Evolutionary conservation across 2,888 invertebrate genomes (phyloP).

Genomic region (Maniola hyperantus): DNA sequence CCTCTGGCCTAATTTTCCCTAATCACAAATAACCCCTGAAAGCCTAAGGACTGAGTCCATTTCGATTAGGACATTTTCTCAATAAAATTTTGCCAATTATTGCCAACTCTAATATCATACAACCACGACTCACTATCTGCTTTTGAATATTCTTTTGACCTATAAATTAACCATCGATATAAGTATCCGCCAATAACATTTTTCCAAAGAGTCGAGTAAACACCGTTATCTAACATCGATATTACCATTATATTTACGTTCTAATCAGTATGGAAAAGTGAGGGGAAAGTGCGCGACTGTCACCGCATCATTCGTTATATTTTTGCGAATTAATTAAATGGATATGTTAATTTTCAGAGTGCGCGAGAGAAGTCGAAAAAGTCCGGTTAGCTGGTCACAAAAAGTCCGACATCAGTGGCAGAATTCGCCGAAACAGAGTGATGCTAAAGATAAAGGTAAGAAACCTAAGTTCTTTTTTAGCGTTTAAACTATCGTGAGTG

Average conservation of each 20-base stretch:
- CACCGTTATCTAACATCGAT: slow-evolving; percentile 63
- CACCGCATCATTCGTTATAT: not conserved
- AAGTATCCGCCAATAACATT: slow-evolving; percentile 50
- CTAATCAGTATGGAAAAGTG: slow-evolving; percentile 49
- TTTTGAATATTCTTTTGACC: slow-evolving; percentile 40
- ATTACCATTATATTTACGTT: slow-evolving; percentile 48
- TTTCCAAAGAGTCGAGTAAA: slow-evolving; percentile 61
- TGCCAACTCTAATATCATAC: not conserved
- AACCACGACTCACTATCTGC: not conserved
- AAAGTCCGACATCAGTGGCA: slow-evolving; percentile 85
- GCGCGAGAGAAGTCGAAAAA: slow-evolving; percentile 79
- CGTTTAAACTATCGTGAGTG: too few relatives aligned
- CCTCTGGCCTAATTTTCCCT: too few relatives aligned
- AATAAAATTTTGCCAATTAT: too few relatives aligned
- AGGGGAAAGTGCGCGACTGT: slow-evolving; percentile 42
- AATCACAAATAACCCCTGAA: too few relatives aligned
- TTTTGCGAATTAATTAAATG: slow-evolving; percentile 42
- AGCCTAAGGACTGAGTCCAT: too few relatives aligned
- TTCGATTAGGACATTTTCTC: too few relatives aligned
- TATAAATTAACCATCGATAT: slow-evolving; percentile 38
- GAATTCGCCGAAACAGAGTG: slow-evolving; percentile 73
- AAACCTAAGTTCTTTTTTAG: not conserved
- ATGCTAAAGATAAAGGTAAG: slow-evolving; percentile 67
- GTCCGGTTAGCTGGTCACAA: slow-evolving; percentile 84
- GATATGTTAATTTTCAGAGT: slow-evolving; percentile 72